These are phyloP conservation scores for Linnaemya vulpina DNA, from an alignment of 2,888 invertebrate genomes.

Conservation along the genomic window DNA sequence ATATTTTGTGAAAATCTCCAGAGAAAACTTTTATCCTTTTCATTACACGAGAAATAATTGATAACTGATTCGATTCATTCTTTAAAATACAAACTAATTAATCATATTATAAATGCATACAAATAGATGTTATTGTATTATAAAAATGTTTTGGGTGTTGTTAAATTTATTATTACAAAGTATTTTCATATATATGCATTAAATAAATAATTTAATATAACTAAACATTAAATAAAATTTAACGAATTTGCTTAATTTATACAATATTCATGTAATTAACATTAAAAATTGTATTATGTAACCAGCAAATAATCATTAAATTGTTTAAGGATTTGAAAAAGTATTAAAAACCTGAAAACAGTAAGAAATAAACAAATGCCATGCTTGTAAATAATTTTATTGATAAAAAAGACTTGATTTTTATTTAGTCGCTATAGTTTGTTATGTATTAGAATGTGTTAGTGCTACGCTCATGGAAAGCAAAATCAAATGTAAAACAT, in stretches of 20 bases:
- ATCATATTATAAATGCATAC: not conserved
- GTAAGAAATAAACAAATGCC: constrained; percentile 73
- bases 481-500: too few species aligned
- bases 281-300: constrained; percentile 52
- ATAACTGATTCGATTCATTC: too few species aligned
- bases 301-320: constrained; percentile 25
- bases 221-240: constrained; percentile 34
- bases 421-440: too few species aligned
- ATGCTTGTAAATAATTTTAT: constrained; percentile 83
- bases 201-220: constrained; percentile 8
- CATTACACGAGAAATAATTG: too few species aligned
- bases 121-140: not conserved
- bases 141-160: constrained; percentile 20
- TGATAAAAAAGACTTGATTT: constrained; percentile 77
- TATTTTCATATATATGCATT: constrained; percentile 11
- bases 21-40: too few species aligned
- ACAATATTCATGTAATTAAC: constrained; percentile 46
- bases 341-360: constrained; percentile 7
- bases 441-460: too few species aligned
- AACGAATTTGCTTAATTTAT: constrained; percentile 51
- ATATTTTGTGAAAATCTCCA: too few species aligned
- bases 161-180: constrained; percentile 19
- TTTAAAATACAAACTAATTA: not conserved
- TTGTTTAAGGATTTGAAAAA: constrained; percentile 46
- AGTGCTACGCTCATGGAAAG: too few species aligned